These are phyloP conservation scores for Montipora efflorescens DNA, from an alignment of 64 coral and sea anemone species.

Conservation along the genomic window DNA sequence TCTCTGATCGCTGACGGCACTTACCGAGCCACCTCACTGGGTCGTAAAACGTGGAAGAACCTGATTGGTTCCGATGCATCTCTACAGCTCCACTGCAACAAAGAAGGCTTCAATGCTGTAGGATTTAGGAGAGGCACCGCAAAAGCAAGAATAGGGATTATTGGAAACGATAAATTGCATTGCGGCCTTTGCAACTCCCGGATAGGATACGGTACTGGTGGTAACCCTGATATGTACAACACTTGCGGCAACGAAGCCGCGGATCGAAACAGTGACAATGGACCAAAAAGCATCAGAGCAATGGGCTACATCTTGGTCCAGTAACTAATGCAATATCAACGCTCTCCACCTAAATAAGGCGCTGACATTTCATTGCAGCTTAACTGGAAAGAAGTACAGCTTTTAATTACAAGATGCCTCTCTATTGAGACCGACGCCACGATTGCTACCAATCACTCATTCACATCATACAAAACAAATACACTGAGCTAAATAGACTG, in stretches of 20 bases:
- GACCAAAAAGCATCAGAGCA: not conserved
- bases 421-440: too few relatives aligned
- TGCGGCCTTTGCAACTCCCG: not conserved
- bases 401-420: too few relatives aligned
- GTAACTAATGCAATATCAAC: not conserved
- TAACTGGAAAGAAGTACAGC: too few relatives aligned
- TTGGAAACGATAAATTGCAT: not conserved
- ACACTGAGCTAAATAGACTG: too few relatives aligned
- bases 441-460: too few relatives aligned
- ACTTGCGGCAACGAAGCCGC: constrained; percentile 23
- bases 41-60: constrained; percentile 48
- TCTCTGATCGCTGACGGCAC: constrained; percentile 39
- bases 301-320: constrained; percentile 65
- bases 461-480: too few relatives aligned
- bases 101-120: constrained; percentile 35
- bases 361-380: too few relatives aligned
- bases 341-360: too few relatives aligned
- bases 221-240: not conserved
- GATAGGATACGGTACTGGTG: constrained; percentile 28
- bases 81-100: constrained; percentile 24
- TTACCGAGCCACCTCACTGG: not conserved
- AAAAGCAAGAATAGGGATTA: constrained; percentile 40
- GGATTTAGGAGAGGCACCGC: not conserved
- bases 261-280: not conserved
- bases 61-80: constrained; percentile 34